Percentiles rank a stretch among this genome's conserved stretches.
phyloP scores from a whole-genome alignment of 2,888 invertebrate species.

The Apamea sordens region DNA sequence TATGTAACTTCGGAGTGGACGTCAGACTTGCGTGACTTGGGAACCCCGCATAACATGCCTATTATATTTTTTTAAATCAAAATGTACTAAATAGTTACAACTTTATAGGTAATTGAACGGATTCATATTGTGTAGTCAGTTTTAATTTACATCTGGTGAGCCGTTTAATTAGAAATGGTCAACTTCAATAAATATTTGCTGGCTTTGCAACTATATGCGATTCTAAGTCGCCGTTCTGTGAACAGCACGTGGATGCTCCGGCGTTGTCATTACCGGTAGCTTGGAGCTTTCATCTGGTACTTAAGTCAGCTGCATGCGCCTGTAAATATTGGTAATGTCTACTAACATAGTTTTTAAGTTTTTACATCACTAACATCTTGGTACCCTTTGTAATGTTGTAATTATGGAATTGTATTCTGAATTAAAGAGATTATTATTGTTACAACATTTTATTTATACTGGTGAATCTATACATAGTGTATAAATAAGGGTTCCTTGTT shows the following conservation, averaged over 20 bases:
- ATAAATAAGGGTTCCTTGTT: not conserved
- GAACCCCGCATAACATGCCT: not conserved
- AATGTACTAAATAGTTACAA: not conserved
- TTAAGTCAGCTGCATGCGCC: too few relatives aligned
- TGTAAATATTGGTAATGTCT: too few relatives aligned
- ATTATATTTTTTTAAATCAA: not conserved
- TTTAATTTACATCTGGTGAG: not conserved
- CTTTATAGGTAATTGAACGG: not conserved
- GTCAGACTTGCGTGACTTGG: constrained; percentile 31
- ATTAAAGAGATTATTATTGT: too few relatives aligned
- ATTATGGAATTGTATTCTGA: too few relatives aligned
- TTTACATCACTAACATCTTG: too few relatives aligned
- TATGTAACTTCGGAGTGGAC: constrained; percentile 5
- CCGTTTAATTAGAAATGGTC: not conserved
- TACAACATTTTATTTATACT: not conserved
- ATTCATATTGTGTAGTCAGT: not conserved
- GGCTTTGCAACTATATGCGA: not conserved
- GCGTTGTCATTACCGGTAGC: too few relatives aligned
- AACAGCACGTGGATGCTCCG: not conserved
- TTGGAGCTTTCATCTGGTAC: too few relatives aligned
- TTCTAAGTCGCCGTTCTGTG: too few relatives aligned
- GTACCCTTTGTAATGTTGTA: too few relatives aligned
- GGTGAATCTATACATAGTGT: not conserved
- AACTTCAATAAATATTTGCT: not conserved
- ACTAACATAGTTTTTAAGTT: too few relatives aligned